Conservation (phyloP, 1,140 invertebrate genomes). For the Platorchestia sp. region DNA sequence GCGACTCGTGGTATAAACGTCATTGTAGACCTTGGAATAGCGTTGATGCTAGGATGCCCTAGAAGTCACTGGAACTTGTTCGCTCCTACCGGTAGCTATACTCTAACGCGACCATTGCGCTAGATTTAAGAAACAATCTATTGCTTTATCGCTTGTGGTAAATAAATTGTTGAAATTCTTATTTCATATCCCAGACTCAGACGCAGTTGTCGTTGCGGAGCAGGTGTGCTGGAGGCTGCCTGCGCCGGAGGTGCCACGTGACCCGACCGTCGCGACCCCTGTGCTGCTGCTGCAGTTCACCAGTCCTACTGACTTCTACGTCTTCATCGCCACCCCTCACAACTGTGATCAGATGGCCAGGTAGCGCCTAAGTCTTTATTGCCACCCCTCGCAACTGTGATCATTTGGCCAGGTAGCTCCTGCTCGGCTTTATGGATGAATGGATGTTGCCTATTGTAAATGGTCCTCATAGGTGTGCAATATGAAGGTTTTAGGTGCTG, state of each 20-base stretch:
- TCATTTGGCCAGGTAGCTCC: background rate
- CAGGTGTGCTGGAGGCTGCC: background rate
- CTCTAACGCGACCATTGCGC: no score
- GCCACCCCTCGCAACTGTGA: background rate
- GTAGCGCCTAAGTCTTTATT: background rate
- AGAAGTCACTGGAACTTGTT: no score
- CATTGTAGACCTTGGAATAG: no score
- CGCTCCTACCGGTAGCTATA: no score
- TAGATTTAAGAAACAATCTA: no score
- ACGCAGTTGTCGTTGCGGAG: background rate
- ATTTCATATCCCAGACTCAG: background rate
- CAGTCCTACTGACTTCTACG: background rate
- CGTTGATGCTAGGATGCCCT: no score
- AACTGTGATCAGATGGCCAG: constrained; percentile 22
- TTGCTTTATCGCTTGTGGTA: no score
- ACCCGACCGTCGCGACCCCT: background rate
- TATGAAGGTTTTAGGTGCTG: background rate
- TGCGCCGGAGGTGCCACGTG: background rate
- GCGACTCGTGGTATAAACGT: no score
- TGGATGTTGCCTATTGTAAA: no score
- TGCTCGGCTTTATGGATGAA: background rate
- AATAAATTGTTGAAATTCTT: no score
- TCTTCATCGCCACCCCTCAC: background rate
- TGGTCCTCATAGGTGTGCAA: background rate
- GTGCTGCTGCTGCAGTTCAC: background rate